phyloP scores from a whole-genome alignment of 2,113 vertebrate species.

The Mus spicilegus region DNA sequence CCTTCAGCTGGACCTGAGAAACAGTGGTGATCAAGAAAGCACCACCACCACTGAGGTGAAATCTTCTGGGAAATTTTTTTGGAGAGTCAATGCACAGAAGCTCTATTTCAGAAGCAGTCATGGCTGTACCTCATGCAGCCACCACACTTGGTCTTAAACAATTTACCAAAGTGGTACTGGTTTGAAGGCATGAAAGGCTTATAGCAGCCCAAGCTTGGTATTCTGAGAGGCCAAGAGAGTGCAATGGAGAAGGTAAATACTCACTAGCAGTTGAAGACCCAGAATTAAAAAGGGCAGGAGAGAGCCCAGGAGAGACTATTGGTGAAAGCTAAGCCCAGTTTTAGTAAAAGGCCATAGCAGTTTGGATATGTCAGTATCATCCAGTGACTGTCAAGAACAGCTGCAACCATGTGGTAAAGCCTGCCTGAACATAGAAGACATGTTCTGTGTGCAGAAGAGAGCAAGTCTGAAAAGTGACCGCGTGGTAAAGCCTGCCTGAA shows the following conservation, averaged over 20 bases:
- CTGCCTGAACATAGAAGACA: not conserved
- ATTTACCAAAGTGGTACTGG: no score
- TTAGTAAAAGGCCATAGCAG: not conserved
- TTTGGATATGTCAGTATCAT: not conserved
- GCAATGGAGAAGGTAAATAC: not conserved
- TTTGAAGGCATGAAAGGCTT: not conserved
- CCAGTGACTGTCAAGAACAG: not conserved
- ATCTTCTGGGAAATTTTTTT: no score
- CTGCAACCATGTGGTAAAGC: fast-evolving
- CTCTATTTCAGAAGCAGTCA: not conserved
- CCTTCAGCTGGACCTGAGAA: not conserved
- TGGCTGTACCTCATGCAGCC: no score
- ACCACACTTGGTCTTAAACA: not conserved
- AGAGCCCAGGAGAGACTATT: not conserved
- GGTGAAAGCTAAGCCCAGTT: not conserved
- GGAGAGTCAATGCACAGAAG: not conserved
- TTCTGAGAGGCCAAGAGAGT: not conserved
- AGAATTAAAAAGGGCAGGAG: not conserved
- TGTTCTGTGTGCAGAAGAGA: not conserved
- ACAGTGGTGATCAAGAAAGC: not conserved
- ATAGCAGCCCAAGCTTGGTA: no score
- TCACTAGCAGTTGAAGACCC: not conserved
- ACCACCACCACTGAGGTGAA: not conserved
- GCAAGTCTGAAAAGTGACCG: not conserved
- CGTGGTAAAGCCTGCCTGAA: no score